Base-by-base conservation (phyloP, 2,888 invertebrate species). In the Minunthozetes semirufus region DNA sequence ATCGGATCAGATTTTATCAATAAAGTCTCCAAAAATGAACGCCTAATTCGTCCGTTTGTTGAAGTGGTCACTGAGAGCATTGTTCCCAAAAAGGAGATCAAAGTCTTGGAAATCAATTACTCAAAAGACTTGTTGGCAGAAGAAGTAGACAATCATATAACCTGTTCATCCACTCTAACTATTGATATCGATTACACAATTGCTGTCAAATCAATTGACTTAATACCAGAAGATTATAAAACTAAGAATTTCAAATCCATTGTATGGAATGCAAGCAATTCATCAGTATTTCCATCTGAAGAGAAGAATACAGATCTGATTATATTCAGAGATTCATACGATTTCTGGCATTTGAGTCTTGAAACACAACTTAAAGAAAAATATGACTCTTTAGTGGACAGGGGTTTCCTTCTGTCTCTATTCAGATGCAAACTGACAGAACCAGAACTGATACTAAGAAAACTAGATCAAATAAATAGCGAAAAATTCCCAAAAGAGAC, bases 21-120 rank as follows among this genome's bases (percentile, higher is more conserved):
- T 71, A 1, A 56, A 4, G 77, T 79, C 22, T 72, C 79, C 9
- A 33, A 77, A 6, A 66, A 73, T 11, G 79, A 80, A 74, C 48
- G 78, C 3, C 76, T 80, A n/a, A 77, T 84, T 29, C 82, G 73
- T 11, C 19, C 73, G 15, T 42, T 83, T 75, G 81, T 92, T 73
- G 93, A 94, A 82, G 83, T 90, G 13, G 88, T 89, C 29, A 83
- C 89, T 46, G 94, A 94, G 85, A 95, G 94, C 82, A 84, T 85
- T 59, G 86, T 88, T 15, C 82, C 88, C 4, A 90, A 90, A 22
- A 73, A 73, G 29, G 66, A 66, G 81, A 83, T 94, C 19, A 91
- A 90, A 83, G 85, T 88, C 19, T 85, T 87, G n/a, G 94, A 95
- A 85, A 84, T 88, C 11, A 87, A 78, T 38, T 74, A 75, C 11